Base-by-base conservation (phyloP, 2,797 vertebrate species). In the Mareca strepera region DNA sequence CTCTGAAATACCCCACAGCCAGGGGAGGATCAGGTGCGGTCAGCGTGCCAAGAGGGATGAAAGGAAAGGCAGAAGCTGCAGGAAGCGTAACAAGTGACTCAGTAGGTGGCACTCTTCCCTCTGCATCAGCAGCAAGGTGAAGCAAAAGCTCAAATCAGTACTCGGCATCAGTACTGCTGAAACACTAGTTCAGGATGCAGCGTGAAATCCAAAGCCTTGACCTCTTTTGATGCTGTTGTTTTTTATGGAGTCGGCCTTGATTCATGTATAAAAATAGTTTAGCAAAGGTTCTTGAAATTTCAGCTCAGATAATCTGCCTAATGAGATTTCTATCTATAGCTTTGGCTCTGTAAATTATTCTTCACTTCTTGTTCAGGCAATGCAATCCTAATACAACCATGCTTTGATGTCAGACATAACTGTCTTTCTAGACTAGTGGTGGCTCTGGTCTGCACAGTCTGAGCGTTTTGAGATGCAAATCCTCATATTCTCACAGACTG, bases 21-120 rank as follows among this genome's bases (percentile, higher is more conserved):
- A 13, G 80, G 56, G 62, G 17, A 86, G 62, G 11, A 43, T 72
- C 28, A 26, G 29, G 21, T 21, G 79, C 8, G 20, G 11, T 56
- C 56, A 21, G 43, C 2, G 3, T 20, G 55, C 56, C 22, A 25
- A 25, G 52, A 35, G 59, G 23, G 29, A 21, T 4, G 20, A 21
- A 5, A 52, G 44, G 56, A 44, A 23, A 21, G 33, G 52, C 41
- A 17, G 53, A 56, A 39, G 53, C 44, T 59, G 55, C 17, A 44
- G 60, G 60, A 41, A n/a, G n/a, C 43, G 1, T 14, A 25, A 11
- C 17, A 3, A 22, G 64, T 21, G 60, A 43, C 91, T 90, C 94
- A 70, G 95, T 55, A 96, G 96, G 77, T 90, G 90, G 92, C 93
- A 89, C 86, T 85, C 78, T 89, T 92, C 84, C 76, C 92, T 92